Evolutionary conservation across 2,797 vertebrate genomes (phyloP).

Genomic region (Ctenopoma kingsleyae): DNA sequence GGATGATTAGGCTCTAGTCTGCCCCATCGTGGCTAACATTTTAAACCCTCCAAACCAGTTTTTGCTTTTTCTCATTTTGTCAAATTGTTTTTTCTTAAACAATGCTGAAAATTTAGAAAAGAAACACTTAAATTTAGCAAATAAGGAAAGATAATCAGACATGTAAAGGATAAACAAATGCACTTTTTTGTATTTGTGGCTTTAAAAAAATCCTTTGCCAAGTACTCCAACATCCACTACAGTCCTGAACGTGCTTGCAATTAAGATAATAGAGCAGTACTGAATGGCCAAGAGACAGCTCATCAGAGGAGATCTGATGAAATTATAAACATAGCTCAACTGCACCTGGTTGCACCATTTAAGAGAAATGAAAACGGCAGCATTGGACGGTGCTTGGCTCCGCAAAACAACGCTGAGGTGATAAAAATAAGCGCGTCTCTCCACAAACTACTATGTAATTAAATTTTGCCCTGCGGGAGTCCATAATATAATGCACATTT

Average conservation of each 20-base stretch:
- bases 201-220: not conserved
- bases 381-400: conserved; percentile 51
- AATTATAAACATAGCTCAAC: conserved; percentile 75
- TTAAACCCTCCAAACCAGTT: too few species aligned
- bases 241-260: conserved; percentile 15
- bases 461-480: conserved; percentile 79
- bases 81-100: too few species aligned
- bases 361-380: conserved; percentile 73
- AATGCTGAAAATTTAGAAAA: too few species aligned
- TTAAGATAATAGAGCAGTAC: conserved; percentile 19
- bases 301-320: conserved; percentile 74
- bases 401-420: conserved; percentile 60
- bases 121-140: not conserved
- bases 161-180: conserved; percentile 4
- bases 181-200: conserved; percentile 3
- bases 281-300: conserved; percentile 60
- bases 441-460: conserved; percentile 80
- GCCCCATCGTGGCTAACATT: too few species aligned
- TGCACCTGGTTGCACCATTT: conserved; percentile 70
- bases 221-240: not conserved
- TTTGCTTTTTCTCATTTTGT: too few species aligned
- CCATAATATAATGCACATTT: conserved; percentile 84
- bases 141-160: not conserved
- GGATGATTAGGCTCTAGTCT: too few species aligned
- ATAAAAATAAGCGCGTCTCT: conserved; percentile 45